Evolutionary conservation across 2,797 vertebrate genomes (phyloP).

Genomic region (Tachyglossus aculeatus): DNA sequence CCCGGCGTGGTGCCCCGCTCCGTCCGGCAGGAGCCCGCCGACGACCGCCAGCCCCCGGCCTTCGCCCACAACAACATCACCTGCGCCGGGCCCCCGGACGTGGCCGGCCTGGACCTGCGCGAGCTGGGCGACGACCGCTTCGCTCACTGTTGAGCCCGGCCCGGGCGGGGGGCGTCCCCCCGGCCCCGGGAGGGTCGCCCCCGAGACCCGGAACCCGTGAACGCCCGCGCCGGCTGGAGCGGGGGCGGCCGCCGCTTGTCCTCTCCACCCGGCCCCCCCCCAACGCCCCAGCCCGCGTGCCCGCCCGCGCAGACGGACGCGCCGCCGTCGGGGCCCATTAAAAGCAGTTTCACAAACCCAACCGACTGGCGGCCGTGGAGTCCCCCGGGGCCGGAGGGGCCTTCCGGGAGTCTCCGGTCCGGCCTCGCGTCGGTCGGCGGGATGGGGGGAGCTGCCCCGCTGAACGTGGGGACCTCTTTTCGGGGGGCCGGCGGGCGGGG

Average conservation of each 20-base stretch:
- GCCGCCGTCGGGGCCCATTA: conserved; percentile 25
- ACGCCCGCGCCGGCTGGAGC: background rate
- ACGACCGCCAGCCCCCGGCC: conserved; percentile 79
- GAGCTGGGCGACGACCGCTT: conserved; percentile 82
- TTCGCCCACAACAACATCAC: conserved; percentile 94
- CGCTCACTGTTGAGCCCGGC: conserved; percentile 76
- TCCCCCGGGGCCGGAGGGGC: too few relatives aligned
- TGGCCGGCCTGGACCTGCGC: conserved; percentile 85
- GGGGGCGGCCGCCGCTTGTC: background rate
- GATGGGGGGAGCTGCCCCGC: background rate
- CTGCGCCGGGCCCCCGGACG: conserved; percentile 78
- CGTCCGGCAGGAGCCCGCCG: conserved; percentile 84
- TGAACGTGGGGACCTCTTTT: too few relatives aligned
- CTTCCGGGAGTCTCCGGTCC: too few relatives aligned
- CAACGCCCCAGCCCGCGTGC: too few relatives aligned
- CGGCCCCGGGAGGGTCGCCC: background rate
- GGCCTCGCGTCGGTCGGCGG: too few relatives aligned
- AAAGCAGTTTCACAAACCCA: background rate
- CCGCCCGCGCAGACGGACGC: too few relatives aligned
- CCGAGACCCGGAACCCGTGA: background rate
- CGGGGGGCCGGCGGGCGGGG: too few relatives aligned
- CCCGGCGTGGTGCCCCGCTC: conserved; percentile 82
- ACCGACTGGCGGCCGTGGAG: fast-evolving
- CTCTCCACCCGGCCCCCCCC: too few relatives aligned
- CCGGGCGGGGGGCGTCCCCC: background rate